Evolutionary conservation across 2,113 vertebrate species (phyloP).

Genomic region (Platysternon megacephalum): DNA sequence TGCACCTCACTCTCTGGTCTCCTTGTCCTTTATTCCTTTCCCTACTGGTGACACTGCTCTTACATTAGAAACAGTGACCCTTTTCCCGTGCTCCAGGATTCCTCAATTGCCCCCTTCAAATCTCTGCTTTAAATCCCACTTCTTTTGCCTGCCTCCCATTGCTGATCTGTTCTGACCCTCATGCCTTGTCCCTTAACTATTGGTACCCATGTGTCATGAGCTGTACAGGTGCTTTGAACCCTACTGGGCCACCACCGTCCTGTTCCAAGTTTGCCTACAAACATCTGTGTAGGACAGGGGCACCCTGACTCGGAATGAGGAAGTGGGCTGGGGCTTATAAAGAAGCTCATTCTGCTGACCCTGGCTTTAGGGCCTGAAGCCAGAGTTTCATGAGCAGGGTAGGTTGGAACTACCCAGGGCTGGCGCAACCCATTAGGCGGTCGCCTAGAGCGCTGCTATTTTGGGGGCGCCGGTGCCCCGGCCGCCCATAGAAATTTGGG

Average conservation of each 20-base stretch:
- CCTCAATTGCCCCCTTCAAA: neutral
- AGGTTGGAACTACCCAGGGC: neutral
- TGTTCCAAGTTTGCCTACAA: neutral
- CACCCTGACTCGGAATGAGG: too few relatives aligned
- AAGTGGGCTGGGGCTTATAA: neutral
- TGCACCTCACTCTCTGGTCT: neutral
- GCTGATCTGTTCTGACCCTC: neutral
- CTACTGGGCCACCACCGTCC: fast-evolving
- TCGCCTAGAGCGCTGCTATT: too few relatives aligned
- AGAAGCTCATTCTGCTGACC: neutral
- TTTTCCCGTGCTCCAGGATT: neutral
- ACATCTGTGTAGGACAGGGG: neutral
- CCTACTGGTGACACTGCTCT: neutral
- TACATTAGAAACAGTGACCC: neutral
- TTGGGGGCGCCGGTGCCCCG: too few relatives aligned
- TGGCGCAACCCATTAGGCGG: too few relatives aligned
- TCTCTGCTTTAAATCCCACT: neutral
- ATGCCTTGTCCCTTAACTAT: neutral
- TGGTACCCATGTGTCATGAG: neutral
- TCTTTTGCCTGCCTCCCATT: neutral
- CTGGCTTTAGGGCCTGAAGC: neutral
- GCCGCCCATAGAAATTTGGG: too few relatives aligned
- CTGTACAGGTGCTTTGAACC: neutral
- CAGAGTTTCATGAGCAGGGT: neutral
- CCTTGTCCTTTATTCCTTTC: neutral